Percentiles rank a stretch among this genome's conserved stretches.
phyloP scores from a whole-genome alignment of 1,140 invertebrate genomes.

The Gonatopus flavifemur region DNA sequence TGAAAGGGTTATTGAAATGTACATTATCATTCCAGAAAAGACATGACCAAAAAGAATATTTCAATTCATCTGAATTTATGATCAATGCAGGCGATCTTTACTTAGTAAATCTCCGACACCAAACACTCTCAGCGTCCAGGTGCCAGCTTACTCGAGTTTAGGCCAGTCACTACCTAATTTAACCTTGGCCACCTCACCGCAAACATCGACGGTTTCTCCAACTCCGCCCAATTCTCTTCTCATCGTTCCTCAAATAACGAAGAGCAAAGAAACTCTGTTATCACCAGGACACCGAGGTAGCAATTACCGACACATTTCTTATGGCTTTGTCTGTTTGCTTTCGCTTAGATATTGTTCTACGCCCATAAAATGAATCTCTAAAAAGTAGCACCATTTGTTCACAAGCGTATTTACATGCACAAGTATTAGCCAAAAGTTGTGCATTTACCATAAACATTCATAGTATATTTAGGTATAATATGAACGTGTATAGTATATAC shows the following conservation, averaged over 20 bases:
- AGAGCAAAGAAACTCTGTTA: slow-evolving; percentile 56
- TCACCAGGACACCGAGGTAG: slow-evolving; percentile 58
- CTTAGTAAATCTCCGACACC: slow-evolving; percentile 61
- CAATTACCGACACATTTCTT: slow-evolving; percentile 27
- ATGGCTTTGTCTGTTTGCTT: too few species aligned
- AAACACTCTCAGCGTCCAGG: slow-evolving; percentile 76
- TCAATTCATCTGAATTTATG: slow-evolving; percentile 23
- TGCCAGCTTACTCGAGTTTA: slow-evolving; percentile 63
- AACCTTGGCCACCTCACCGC: slow-evolving; percentile 59
- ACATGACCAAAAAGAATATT: slow-evolving; percentile 8
- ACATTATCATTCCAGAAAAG: too few species aligned
- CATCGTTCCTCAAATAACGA: slow-evolving; percentile 55
- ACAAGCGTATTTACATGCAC: too few species aligned
- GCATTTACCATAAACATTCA: too few species aligned
- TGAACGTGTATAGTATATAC: too few species aligned
- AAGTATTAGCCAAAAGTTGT: too few species aligned
- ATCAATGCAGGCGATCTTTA: slow-evolving; percentile 47
- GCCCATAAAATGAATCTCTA: too few species aligned
- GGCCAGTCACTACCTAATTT: slow-evolving; percentile 76
- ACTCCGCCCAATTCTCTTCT: slow-evolving; percentile 55
- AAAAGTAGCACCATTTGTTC: too few species aligned
- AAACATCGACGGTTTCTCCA: slow-evolving; percentile 54
- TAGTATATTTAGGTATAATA: too few species aligned
- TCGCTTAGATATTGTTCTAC: too few species aligned
- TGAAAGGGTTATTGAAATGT: too few species aligned